phyloP scores from a whole-genome alignment of 2,113 vertebrate species.

The Piprites chloris region DNA sequence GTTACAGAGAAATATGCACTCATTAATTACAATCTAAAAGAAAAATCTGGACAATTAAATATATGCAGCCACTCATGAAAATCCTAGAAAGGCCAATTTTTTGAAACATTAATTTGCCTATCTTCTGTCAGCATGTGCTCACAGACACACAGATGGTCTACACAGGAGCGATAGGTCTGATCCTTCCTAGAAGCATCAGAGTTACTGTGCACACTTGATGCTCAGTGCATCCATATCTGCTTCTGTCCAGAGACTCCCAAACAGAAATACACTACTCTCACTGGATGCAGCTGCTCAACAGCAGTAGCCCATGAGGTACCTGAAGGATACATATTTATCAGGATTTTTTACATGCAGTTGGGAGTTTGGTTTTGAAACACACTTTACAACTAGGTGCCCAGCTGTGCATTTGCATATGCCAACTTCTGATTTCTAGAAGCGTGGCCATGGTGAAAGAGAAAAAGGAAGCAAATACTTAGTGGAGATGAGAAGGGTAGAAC shows the following conservation, averaged over 20 bases:
- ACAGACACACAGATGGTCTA: background rate
- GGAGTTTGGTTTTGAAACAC: background rate
- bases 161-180: background rate
- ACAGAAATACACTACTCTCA: background rate
- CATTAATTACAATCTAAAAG: background rate
- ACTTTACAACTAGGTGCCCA: background rate
- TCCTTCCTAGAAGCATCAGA: background rate
- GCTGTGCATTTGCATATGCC: rapidly evolving
- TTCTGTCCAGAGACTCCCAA: background rate
- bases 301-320: background rate
- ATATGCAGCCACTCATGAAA: background rate
- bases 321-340: background rate
- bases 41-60: background rate
- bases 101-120: background rate
- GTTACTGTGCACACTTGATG: background rate
- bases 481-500: background rate
- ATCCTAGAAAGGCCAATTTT: background rate
- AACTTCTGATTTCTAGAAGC: background rate
- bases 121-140: background rate
- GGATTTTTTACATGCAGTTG: background rate
- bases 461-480: background rate
- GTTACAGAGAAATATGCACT: background rate
- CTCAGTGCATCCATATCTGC: background rate
- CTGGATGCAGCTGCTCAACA: background rate
- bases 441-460: background rate